Conservation (phyloP, 1,140 invertebrate species). For the Drosophila mojavensis region DNA sequence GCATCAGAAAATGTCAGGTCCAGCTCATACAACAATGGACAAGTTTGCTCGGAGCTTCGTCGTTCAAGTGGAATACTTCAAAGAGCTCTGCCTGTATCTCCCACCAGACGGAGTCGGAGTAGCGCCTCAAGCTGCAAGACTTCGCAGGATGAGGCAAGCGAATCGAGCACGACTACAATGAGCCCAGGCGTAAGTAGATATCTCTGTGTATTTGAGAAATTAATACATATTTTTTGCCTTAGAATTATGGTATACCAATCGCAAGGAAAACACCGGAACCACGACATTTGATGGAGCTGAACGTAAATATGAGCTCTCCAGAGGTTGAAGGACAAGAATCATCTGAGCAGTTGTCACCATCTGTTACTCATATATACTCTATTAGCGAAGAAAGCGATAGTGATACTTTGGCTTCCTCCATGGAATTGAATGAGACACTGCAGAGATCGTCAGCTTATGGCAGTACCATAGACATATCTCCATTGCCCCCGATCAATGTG, state of each 20-base stretch:
- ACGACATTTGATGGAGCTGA: constrained; percentile 14
- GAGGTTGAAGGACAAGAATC: not conserved
- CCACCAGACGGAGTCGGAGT: not conserved
- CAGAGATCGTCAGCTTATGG: not conserved
- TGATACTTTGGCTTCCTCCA: not conserved
- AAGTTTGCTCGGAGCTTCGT: constrained; percentile 20
- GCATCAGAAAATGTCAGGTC: constrained; percentile 3
- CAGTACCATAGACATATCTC: not conserved
- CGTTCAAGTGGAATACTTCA: constrained; percentile 20
- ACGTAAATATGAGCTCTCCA: not conserved
- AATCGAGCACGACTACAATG: not conserved
- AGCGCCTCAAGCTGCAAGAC: not conserved
- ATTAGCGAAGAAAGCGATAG: constrained; percentile 34
- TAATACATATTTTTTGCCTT: not conserved
- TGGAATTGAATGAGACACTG: not conserved
- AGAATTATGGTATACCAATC: not conserved
- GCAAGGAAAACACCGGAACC: constrained; percentile 17
- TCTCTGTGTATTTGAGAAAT: no score
- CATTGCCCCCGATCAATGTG: constrained; percentile 5
- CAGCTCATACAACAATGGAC: not conserved
- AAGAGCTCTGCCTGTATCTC: constrained; percentile 3
- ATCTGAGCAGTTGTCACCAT: not conserved
- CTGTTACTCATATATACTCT: constrained; percentile 10
- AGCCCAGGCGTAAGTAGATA: not conserved
- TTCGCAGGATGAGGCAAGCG: not conserved